Evolutionary conservation across 2,888 invertebrate genomes (phyloP), one percentile per base, ranked within the genome.

Genomic region (Unio delphinus): DNA sequence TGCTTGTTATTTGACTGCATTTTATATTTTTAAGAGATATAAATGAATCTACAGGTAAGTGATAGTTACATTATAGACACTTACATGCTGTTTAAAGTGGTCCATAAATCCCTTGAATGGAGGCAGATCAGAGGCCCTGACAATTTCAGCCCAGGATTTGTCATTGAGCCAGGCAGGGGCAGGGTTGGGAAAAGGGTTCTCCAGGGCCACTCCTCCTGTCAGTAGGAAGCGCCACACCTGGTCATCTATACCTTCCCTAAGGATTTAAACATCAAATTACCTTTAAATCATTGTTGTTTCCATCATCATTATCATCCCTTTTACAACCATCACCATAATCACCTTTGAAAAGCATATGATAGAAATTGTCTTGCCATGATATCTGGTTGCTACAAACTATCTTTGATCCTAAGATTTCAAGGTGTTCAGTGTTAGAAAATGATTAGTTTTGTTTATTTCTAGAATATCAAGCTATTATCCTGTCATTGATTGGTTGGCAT

Each of bases 111-210:
- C 89, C 71, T 85, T 81, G 68, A 90, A 86, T 23, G 87, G 82
- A 8, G 88, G 85, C 4, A 91, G 78, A 67, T 89, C 86, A 73
- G 94, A 93, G 58, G 94, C 93, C 76, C 94, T 91, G 18, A 94
- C 95, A 70, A 96, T 92, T 90, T 95, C 95, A 0, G 94, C 93
- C 97, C 97, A 97, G 17, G 94, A 92, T 90, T 95, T 96, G 17
- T 96, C 96, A 0, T 94, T 92, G 64, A 97, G 91, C 97, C 97
- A 97, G 61, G 91, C 88, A 0, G 94, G 91, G 60, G 94, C 94
- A 0, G 97, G 96, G 92, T 97, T 97, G 64, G 93, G 92, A 88
- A 92, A 91, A 0, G 94, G 94, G 89, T 94, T 95, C 79, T 95
- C 94, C 69, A 96, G 89, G 2, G 95, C 94, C 60, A 95, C 93